Conservation (phyloP, 1,140 invertebrate genomes). For the Atta texana region DNA sequence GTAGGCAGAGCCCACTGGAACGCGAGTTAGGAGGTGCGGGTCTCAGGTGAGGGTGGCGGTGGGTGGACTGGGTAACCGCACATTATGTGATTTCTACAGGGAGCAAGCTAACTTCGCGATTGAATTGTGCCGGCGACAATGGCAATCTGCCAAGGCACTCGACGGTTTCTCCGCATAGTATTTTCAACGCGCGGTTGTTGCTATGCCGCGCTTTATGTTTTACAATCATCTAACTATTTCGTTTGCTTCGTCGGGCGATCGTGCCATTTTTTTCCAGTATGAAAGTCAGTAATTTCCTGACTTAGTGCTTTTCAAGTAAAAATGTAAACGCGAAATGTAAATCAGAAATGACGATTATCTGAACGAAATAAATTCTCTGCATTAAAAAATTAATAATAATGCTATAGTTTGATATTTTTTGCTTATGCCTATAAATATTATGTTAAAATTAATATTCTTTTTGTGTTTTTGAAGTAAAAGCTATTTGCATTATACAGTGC, state of each 20-base stretch:
- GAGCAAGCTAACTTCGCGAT: constrained; percentile 85
- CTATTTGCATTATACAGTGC: background rate
- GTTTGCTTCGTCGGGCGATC: constrained; percentile 7
- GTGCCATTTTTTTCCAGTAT: constrained; percentile 8
- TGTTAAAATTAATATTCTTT: background rate
- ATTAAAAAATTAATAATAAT: constrained; percentile 1
- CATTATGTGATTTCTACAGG: constrained; percentile 86
- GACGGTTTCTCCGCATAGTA: constrained; percentile 73
- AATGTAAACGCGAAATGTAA: too few relatives aligned
- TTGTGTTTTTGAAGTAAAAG: background rate
- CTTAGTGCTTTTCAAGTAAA: background rate
- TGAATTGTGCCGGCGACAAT: constrained; percentile 85
- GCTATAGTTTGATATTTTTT: background rate
- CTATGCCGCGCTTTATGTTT: constrained; percentile 36
- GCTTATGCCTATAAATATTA: background rate
- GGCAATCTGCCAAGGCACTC: constrained; percentile 82
- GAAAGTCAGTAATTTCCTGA: background rate
- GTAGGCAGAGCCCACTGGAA: constrained; percentile 13
- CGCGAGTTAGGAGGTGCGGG: constrained; percentile 11
- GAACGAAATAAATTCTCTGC: background rate
- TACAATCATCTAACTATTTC: constrained; percentile 25
- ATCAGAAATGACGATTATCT: background rate
- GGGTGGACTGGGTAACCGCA: constrained; percentile 81
- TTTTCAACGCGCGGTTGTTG: constrained; percentile 73
- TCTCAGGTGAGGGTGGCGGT: constrained; percentile 34